Evolutionary conservation across 2,888 invertebrate species (phyloP).

Genomic region (Yponomeuta sedellus): DNA sequence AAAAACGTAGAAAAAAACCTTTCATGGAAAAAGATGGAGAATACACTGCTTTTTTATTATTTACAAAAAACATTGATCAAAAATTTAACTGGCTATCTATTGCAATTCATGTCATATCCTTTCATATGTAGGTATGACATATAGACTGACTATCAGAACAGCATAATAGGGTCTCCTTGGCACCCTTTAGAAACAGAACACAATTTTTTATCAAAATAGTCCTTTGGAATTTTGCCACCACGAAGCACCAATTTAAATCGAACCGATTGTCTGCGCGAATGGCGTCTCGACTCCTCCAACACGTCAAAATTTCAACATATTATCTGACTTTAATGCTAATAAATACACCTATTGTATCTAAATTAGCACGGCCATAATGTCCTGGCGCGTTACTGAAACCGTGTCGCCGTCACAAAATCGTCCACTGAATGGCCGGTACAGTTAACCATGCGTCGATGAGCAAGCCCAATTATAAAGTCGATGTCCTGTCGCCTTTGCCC

Average conservation of each 20-base stretch:
- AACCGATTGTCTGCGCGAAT: neutral
- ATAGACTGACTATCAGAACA: too few species aligned
- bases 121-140: too few species aligned
- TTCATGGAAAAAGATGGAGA: too few species aligned
- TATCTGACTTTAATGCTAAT: neutral
- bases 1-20: too few species aligned
- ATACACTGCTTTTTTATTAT: too few species aligned
- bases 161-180: too few species aligned
- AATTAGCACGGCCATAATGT: slow-evolving; percentile 12
- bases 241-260: neutral
- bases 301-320: neutral
- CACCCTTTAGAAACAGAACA: too few species aligned
- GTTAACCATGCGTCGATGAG: slow-evolving; percentile 51
- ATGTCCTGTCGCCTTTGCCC: slow-evolving; percentile 66
- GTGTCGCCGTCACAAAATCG: slow-evolving; percentile 7
- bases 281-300: neutral
- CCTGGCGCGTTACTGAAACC: slow-evolving; percentile 11
- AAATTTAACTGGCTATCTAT: too few species aligned
- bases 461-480: slow-evolving; percentile 73
- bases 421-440: slow-evolving; percentile 34
- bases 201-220: too few species aligned
- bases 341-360: neutral
- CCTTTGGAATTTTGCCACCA: too few species aligned
- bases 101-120: too few species aligned
- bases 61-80: too few species aligned